Conservation (phyloP, 2,888 invertebrate genomes). For the Tinea semifulvella region DNA sequence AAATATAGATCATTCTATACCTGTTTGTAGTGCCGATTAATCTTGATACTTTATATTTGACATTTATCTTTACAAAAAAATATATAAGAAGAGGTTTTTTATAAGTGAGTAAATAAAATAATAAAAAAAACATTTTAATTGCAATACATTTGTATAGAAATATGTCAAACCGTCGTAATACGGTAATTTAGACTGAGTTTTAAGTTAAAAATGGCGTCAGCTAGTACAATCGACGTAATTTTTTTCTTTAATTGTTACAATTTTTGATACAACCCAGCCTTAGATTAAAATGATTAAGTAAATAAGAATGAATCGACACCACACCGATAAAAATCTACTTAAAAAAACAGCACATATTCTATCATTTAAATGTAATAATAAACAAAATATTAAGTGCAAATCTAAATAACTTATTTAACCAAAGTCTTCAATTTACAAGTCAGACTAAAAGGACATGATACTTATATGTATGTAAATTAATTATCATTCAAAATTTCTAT, state of each 20-base stretch:
- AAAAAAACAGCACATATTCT: background rate
- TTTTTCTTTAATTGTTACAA: no score
- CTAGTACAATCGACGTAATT: no score
- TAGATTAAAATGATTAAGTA: no score
- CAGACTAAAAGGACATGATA: constrained; percentile 6
- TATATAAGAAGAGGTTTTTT: no score
- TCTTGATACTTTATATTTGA: constrained; percentile 7
- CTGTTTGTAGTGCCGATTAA: background rate
- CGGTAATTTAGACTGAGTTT: no score
- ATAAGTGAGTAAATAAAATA: no score
- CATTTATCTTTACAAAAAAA: background rate
- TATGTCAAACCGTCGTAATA: no score
- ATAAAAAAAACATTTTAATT: no score
- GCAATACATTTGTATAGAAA: no score
- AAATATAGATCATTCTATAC: constrained; percentile 5
- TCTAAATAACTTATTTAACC: constrained; percentile 7
- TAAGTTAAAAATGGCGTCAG: no score
- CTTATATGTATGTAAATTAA: constrained; percentile 33
- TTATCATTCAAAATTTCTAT: constrained; percentile 41
- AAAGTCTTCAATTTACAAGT: constrained; percentile 10
- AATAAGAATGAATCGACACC: background rate
- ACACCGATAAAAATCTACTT: background rate
- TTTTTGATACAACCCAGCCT: no score
- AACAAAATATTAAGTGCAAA: background rate
- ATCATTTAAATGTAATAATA: background rate